Conservation (phyloP, 2,113 vertebrate species). For the Myxocyprinus asiaticus region DNA sequence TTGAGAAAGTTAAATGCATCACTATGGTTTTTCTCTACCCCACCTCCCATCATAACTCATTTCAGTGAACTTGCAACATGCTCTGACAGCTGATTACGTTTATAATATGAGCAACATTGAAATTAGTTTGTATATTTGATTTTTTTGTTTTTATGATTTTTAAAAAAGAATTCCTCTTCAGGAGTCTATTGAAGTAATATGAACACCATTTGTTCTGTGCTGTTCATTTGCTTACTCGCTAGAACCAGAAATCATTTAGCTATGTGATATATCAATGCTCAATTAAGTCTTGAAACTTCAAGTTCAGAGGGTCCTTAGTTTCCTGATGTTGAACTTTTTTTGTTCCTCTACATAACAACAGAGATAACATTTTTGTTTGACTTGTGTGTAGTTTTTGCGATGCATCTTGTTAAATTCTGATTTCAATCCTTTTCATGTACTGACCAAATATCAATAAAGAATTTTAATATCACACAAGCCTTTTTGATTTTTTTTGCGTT, state of each 20-base stretch:
- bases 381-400: constrained; percentile 90
- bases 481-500: constrained; percentile 2
- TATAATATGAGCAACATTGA: constrained; percentile 72
- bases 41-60: constrained; percentile 72
- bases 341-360: constrained; percentile 79
- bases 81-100: constrained; percentile 40
- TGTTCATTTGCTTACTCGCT: constrained; percentile 81
- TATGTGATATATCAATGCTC: constrained; percentile 79
- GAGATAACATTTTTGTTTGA: constrained; percentile 82
- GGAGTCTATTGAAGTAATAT: constrained; percentile 74
- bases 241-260: constrained; percentile 75
- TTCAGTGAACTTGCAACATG: constrained; percentile 83
- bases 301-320: constrained; percentile 77
- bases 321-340: constrained; percentile 85
- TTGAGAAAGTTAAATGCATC: constrained; percentile 45
- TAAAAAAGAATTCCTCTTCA: constrained; percentile 81
- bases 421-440: constrained; percentile 99
- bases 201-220: constrained; percentile 81
- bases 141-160: constrained; percentile 75
- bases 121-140: constrained; percentile 83
- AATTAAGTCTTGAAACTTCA: constrained; percentile 84
- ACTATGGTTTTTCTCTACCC: constrained; percentile 61
- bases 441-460: constrained; percentile 99
- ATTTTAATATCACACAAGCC: constrained; percentile 88
- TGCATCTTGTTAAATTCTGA: constrained; percentile 94